Base-by-base conservation (phyloP, 2,888 invertebrate genomes). In the Gymnocheta viridis region DNA sequence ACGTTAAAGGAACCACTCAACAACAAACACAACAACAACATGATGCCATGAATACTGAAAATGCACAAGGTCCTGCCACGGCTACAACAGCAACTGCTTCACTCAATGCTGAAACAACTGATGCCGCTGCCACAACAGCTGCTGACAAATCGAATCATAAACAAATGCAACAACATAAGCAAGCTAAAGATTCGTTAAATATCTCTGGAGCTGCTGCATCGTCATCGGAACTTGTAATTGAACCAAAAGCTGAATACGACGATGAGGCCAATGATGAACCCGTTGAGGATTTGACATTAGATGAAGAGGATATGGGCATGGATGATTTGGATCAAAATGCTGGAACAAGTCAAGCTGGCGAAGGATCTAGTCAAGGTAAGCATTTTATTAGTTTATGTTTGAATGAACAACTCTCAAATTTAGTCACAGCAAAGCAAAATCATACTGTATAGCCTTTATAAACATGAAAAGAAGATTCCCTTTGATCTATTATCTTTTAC, bases 251-350 rank as follows among this genome's bases (percentile, higher is more conserved):
- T 92, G 95, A 95, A 93, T 95, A 94, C 91, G 93, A 94, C 88
- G 95, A 95, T 85, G 95, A 95, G 86, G 95, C 95, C 88, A 93
- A 93, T 86, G 94, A 94, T 89, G 95, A 95, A 88, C 95, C 95
- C 89, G 96, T 96, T 89, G 97, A 97, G 93, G 96, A 97, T 92
- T 94, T 97, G 91, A 96, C 96, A 87, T 96, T 97, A 91, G 96
- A 97, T 89, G 94, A 95, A 89, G 93, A 95, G 94, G 90, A 96
- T 92, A 95, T 95, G 92, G 94, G 94, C 91, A 94, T 94, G 91
- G 95, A 95, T 87, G 91, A 91, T 89, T 90, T 91, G 86, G 92
- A 91, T 88, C 91, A 91, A 86, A 95, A 94, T 90, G 95, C 95
- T 88, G 95, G 95, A 91, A 95, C 95, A 88, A 94, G 94, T 93